Percentiles rank a stretch among this genome's conserved stretches.
These are phyloP conservation scores for Phytoseiulus persimilis DNA, from an alignment of 2,888 invertebrate genomes.

Conservation along the genomic window DNA sequence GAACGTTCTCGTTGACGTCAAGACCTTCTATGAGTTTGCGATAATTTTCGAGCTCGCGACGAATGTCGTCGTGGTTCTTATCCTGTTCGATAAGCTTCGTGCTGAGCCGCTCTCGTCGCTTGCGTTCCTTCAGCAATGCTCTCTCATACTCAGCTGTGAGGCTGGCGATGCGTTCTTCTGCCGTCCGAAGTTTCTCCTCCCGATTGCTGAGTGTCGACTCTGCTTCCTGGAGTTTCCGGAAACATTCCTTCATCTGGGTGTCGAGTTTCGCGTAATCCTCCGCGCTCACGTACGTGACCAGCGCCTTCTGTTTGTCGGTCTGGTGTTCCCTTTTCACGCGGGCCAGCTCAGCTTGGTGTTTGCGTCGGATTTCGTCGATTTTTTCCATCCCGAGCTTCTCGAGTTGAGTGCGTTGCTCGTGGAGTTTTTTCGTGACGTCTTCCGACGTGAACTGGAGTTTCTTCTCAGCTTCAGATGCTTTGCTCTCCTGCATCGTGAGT, in stretches of 20 bases:
- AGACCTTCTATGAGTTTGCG: background rate
- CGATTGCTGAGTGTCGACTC: background rate
- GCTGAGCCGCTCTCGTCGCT: background rate
- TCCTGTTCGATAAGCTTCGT: background rate
- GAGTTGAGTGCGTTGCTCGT: background rate
- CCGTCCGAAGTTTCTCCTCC: background rate
- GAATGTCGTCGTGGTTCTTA: background rate
- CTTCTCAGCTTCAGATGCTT: background rate
- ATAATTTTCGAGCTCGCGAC: background rate
- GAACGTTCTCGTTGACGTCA: background rate
- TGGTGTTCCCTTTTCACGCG: background rate
- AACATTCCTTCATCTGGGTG: background rate
- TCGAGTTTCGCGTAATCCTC: background rate
- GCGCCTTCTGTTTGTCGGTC: background rate
- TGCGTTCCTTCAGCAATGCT: background rate
- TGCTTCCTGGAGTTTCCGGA: background rate
- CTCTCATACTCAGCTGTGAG: background rate
- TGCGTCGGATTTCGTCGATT: background rate
- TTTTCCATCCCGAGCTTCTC: background rate
- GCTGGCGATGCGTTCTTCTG: background rate
- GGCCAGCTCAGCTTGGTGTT: background rate
- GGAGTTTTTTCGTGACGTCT: background rate
- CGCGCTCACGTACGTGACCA: background rate
- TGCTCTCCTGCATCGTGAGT: background rate
- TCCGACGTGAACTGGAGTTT: background rate